Conservation (phyloP, 2,797 vertebrate genomes). For the Nyctalus aviator region DNA sequence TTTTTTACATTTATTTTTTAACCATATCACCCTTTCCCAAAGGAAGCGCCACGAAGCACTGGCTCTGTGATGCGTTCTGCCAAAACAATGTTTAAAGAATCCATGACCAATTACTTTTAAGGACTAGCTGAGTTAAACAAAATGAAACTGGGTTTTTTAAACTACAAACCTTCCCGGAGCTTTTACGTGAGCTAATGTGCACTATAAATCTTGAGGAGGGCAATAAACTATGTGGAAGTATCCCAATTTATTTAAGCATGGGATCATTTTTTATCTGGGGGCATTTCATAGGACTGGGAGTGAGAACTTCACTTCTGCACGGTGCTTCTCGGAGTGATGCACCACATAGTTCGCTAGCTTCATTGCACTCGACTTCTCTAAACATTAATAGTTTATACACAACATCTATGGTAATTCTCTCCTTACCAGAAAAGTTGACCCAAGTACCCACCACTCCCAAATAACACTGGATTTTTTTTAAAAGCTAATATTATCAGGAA, state of each 20-base stretch:
- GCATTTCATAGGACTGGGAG: neutral
- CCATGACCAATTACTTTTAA: conserved; percentile 72
- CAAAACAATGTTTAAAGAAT: conserved; percentile 71
- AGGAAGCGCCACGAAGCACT: conserved; percentile 59
- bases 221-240: conserved; percentile 54
- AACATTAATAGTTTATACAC: neutral
- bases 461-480: neutral
- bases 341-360: neutral
- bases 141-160: conserved; percentile 73
- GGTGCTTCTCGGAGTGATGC: neutral
- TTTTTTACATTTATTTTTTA: too few species aligned
- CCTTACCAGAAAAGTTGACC: conserved; percentile 59
- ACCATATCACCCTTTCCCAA: conserved; percentile 67
- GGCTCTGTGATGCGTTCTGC: conserved; percentile 30
- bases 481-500: conserved; percentile 52
- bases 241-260: conserved; percentile 55
- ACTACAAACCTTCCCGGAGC: conserved; percentile 57
- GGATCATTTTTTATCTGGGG: conserved; percentile 35
- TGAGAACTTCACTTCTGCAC: neutral
- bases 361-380: neutral
- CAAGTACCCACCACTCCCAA: conserved; percentile 31
- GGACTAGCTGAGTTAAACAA: conserved; percentile 70
- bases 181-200: conserved; percentile 58
- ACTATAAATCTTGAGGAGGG: conserved; percentile 65
- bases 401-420: conserved; percentile 36